phyloP scores from a whole-genome alignment of 2,888 invertebrate genomes.

The Drosophila imparisetae region DNA sequence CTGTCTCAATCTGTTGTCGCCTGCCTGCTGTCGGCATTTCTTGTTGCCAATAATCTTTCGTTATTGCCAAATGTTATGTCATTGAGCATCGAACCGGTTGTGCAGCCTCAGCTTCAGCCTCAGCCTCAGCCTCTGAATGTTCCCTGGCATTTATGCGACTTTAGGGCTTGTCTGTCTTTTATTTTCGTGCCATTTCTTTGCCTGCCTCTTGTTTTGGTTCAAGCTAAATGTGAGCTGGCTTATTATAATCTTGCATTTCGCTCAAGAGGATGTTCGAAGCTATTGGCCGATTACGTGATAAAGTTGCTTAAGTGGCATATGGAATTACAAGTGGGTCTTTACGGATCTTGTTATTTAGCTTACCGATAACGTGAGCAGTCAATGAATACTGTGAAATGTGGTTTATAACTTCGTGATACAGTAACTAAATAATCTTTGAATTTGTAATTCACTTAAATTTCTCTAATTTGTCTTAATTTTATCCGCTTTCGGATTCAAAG shows the following conservation, averaged over 20 bases:
- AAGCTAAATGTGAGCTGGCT: slow-evolving; percentile 41
- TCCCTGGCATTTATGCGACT: slow-evolving; percentile 56
- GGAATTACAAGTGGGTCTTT: slow-evolving; percentile 30
- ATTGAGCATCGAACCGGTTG: slow-evolving; percentile 69
- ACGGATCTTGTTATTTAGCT: slow-evolving; percentile 6
- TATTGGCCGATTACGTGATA: slow-evolving; percentile 45
- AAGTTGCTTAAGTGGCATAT: slow-evolving; percentile 33
- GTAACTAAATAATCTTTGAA: not conserved
- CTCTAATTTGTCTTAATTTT: not conserved
- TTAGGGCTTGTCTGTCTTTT: slow-evolving; percentile 53
- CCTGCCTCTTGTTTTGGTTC: slow-evolving; percentile 4
- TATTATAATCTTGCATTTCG: slow-evolving; percentile 29
- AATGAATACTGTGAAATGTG: not conserved
- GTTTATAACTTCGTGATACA: not conserved
- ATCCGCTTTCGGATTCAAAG: too few species aligned
- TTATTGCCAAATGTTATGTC: slow-evolving; percentile 73
- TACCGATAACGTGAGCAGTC: not conserved
- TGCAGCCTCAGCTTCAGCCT: slow-evolving; percentile 26
- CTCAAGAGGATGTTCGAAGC: slow-evolving; percentile 46
- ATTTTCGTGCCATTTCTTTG: slow-evolving; percentile 44
- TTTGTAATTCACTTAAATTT: not conserved
- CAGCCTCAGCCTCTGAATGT: slow-evolving; percentile 42
- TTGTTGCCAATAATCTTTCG: slow-evolving; percentile 69
- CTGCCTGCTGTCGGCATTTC: slow-evolving; percentile 17
- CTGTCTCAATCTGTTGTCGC: not conserved